phyloP scores from a whole-genome alignment of 2,888 invertebrate species.

The Eupelmus urozonus region DNA sequence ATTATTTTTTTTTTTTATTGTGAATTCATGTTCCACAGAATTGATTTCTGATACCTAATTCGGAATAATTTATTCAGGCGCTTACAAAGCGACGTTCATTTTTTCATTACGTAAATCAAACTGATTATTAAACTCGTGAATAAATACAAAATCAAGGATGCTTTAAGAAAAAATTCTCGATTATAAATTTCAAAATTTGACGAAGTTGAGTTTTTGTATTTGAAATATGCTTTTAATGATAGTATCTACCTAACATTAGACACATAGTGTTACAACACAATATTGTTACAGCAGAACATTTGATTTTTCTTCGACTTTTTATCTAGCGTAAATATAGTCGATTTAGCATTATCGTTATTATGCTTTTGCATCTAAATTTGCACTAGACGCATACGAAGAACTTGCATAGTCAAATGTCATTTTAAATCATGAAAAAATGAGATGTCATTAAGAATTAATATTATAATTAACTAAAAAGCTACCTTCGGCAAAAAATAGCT shows the following conservation, averaged over 20 bases:
- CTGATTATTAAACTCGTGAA: slow-evolving; percentile 16
- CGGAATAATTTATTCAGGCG: slow-evolving; percentile 50
- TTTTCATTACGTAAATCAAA: slow-evolving; percentile 42
- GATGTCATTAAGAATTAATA: slow-evolving; percentile 47
- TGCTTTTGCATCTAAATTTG: slow-evolving; percentile 52
- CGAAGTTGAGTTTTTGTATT: slow-evolving; percentile 25
- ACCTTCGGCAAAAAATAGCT: slow-evolving; percentile 48
- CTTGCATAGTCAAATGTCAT: slow-evolving; percentile 48
- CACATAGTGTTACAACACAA: slow-evolving; percentile 57
- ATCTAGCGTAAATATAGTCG: slow-evolving; percentile 41
- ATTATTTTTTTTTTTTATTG: slow-evolving; percentile 40
- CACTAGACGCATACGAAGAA: slow-evolving; percentile 45
- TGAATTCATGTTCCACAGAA: slow-evolving; percentile 54
- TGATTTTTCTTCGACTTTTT: slow-evolving; percentile 49
- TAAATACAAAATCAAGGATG: slow-evolving; percentile 45
- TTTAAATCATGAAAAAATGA: slow-evolving; percentile 43
- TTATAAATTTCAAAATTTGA: slow-evolving; percentile 36
- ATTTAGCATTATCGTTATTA: slow-evolving; percentile 28
- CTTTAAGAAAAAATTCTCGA: slow-evolving; percentile 24
- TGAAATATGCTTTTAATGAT: slow-evolving; percentile 41
- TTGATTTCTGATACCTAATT: slow-evolving; percentile 49
- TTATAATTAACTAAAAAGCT: slow-evolving; percentile 51
- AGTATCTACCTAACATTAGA: slow-evolving; percentile 54
- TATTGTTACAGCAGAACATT: slow-evolving; percentile 55
- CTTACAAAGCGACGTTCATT: slow-evolving; percentile 48